Evolutionary conservation across 2,797 vertebrate genomes (phyloP), one percentile per base, ranked within the genome.

Genomic region (Ptychobarbus kaznakovi): DNA sequence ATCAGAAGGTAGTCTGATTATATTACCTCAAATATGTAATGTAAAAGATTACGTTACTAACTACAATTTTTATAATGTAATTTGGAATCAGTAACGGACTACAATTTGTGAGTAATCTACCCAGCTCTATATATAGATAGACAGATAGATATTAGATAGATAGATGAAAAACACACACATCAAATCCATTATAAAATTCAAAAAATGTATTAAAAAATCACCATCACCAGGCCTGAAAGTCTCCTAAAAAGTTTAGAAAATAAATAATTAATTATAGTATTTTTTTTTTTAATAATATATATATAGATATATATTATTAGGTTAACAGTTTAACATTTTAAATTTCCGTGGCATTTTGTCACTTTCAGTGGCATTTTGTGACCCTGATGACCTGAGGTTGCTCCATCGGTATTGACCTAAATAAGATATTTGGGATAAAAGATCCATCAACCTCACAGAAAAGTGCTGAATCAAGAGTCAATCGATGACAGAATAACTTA

Each of bases 401-500:
- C 35, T 58, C 35, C 35, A 25, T 5, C 7, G 13, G 4, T 42
- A 44, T 61, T 25, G 28, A 1, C 10, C 16, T 22, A 75, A 53
- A 28, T 35, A 35, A 22, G 49, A 3, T 16, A 49, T 49, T 18
- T n/a, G 12, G 69, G 12, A 73, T 73, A 9, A 74, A 73, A 40
- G 70, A 53, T 20, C 18, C n/a, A 74, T 51, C 40, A 58, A 65
- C 88, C 85, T 86, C 75, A 75, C 63, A 68, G 88, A 89, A 75
- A 90, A 83, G 80, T 74, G 32, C 63, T 89, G 51, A 85, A 89
- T 79, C 78, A 79, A 86, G 87, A 86, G 73, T 84, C 38, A 87
- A 88, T 88, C 49, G 25, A 46, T 78, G 86, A 89, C 80, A 90
- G 76, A 82, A 58, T 89, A 88, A 73, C 42, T 51, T 40, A 69